Base-by-base conservation (phyloP, 2,797 vertebrate genomes). In the Spondyliosoma cantharus region DNA sequence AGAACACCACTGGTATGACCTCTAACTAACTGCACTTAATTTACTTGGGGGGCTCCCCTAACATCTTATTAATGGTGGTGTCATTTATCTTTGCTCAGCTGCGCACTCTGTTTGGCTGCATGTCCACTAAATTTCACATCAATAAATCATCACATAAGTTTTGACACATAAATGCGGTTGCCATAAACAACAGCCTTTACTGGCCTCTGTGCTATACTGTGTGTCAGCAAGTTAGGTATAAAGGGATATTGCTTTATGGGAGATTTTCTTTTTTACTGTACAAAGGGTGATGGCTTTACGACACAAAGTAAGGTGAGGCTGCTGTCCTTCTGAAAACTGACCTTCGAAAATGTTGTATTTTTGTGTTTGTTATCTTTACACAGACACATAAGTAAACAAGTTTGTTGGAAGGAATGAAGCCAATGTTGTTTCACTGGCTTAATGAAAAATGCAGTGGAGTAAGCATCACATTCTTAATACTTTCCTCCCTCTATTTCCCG, bases 1-100 rank as follows among this genome's bases (percentile, higher is more conserved):
- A 97, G 93, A 89, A 94, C 96, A 77, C 98, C 98, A 60, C 90
- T 99, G 96, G 98, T 99, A 94, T 92, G 96, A 89, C 59, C 53
- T 80, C 50, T 63, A 50, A 81, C 82, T 69, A 82, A 80, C 75
- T 84, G 48, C 56, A 68, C 57, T 77, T 68, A 11, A 74, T 70
- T 86, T 25, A 63, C 49, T 82, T 71, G 45, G 58, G 46, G 14
- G 25, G 32, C 8, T 59, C 25, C 63, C 15, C 37, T 69, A 58
- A 74, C 69, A 15, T 54, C 56, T 67, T 57, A 27, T 46, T 78
- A 43, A 74, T 53, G 22, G 20, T 54, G 52, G 17, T 69, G 58
- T 46, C 17, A 22, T 71, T 71, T 56, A 53, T 74, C 20, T 25
- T 37, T 71, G 67, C 69, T 83, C 16, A 62, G 74, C 60, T 74